phyloP scores from a whole-genome alignment of 2,113 vertebrate genomes.

The Mionectes macconnelli region DNA sequence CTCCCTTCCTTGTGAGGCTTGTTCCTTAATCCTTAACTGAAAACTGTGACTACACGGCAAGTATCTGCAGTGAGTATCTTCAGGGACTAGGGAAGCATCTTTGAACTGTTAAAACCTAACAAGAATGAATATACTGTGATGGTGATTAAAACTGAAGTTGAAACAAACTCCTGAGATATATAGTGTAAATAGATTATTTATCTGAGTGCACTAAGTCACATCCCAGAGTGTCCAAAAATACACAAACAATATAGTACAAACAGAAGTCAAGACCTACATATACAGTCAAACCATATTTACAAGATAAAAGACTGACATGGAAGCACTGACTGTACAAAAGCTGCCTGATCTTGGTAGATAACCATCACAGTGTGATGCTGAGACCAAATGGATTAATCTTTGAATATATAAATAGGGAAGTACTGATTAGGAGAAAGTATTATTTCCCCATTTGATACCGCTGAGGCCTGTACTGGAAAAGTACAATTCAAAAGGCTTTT shows the following conservation, averaged over 20 bases:
- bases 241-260: not conserved
- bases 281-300: not conserved
- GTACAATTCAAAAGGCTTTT: not conserved
- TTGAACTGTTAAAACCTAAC: not conserved
- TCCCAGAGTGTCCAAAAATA: not conserved
- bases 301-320: not conserved
- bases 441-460: not conserved
- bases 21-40: not conserved
- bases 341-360: not conserved
- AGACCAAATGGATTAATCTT: not conserved
- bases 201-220: not conserved
- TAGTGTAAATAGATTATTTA: not conserved
- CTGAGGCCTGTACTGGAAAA: not conserved
- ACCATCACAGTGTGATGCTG: not conserved
- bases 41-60: not conserved
- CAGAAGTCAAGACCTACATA: not conserved
- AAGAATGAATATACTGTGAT: not conserved
- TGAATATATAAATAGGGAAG: not conserved
- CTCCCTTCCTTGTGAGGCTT: not conserved
- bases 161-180: not conserved
- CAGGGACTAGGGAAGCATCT: not conserved
- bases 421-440: not conserved
- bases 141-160: not conserved
- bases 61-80: not conserved
- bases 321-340: not conserved